A percentile compares a stretch with the other conserved stretches of the same genome.
Evolutionary conservation across 2,888 invertebrate genomes (phyloP).

Genomic region (Opisthograptis luteolata): DNA sequence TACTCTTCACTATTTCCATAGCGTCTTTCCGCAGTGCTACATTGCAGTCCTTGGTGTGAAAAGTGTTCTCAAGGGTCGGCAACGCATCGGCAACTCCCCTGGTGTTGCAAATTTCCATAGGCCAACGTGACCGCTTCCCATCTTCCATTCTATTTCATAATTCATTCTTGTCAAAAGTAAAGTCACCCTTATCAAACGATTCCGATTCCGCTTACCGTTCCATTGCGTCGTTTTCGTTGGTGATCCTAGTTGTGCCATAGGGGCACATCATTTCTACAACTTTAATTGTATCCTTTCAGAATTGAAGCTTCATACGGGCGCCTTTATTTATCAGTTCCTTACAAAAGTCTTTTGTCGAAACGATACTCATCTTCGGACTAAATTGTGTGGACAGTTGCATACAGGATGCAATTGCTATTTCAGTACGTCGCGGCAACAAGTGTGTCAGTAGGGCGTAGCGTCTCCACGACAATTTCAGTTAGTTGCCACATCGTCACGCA

Average conservation of each 20-base stretch:
- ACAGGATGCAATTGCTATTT: slow-evolving; percentile 71
- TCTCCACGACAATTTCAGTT: slow-evolving; percentile 71
- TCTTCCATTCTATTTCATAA: too few relatives aligned
- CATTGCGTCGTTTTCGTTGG: neutral
- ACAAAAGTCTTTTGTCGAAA: neutral
- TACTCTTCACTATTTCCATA: neutral
- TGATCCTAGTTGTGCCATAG: too few relatives aligned
- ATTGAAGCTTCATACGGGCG: neutral
- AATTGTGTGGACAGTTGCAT: slow-evolving; percentile 39
- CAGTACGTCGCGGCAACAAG: slow-evolving; percentile 53
- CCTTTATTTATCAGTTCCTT: neutral
- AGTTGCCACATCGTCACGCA: slow-evolving; percentile 45
- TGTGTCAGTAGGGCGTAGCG: slow-evolving; percentile 74
- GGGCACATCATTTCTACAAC: neutral
- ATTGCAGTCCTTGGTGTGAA: too few relatives aligned
- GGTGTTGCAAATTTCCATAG: too few relatives aligned
- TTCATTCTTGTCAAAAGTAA: too few relatives aligned
- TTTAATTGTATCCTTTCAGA: neutral
- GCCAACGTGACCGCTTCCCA: too few relatives aligned
- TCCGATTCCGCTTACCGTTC: too few relatives aligned
- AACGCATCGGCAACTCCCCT: too few relatives aligned
- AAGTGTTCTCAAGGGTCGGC: too few relatives aligned
- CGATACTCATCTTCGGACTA: neutral
- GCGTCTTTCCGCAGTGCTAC: neutral
- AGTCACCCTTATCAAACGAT: too few relatives aligned